Percentiles rank a stretch among this genome's conserved stretches.
Evolutionary conservation across 2,797 vertebrate species (phyloP).

Genomic region (Ara ararauna): DNA sequence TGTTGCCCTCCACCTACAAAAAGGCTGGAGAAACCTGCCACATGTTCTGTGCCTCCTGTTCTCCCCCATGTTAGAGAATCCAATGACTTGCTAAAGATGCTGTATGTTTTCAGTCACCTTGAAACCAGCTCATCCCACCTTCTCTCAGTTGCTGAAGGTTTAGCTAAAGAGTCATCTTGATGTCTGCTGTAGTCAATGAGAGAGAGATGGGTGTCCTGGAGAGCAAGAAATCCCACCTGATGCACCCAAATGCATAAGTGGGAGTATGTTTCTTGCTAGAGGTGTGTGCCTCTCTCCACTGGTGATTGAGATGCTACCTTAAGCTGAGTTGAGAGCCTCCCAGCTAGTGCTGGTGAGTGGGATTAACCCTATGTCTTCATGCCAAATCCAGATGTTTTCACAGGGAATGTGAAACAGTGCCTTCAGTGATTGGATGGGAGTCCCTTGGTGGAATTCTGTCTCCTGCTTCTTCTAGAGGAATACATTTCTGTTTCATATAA

Average conservation of each 20-base stretch:
- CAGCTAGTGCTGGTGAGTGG: fast-evolving
- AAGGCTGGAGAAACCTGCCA: not conserved
- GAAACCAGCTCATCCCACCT: not conserved
- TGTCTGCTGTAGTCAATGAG: not conserved
- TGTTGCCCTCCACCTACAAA: not conserved
- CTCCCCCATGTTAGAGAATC: not conserved
- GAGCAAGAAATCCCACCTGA: fast-evolving
- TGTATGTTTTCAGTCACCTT: not conserved
- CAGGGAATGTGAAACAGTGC: not conserved
- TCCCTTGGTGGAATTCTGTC: not conserved
- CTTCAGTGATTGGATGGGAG: not conserved
- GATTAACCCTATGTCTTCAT: not conserved
- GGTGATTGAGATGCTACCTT: not conserved
- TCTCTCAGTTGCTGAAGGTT: not conserved
- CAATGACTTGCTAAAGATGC: not conserved
- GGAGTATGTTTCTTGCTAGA: fast-evolving
- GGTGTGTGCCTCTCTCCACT: not conserved
- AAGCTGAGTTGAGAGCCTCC: not conserved
- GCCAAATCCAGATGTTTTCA: not conserved
- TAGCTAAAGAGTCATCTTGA: not conserved
- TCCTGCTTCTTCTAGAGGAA: not conserved
- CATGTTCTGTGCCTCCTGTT: not conserved
- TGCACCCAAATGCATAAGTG: too few relatives aligned
- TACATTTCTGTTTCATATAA: not conserved
- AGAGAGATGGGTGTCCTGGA: not conserved